These are phyloP conservation scores for Stegostoma tigrinum DNA, from an alignment of 2,113 vertebrate species.

Conservation along the genomic window DNA sequence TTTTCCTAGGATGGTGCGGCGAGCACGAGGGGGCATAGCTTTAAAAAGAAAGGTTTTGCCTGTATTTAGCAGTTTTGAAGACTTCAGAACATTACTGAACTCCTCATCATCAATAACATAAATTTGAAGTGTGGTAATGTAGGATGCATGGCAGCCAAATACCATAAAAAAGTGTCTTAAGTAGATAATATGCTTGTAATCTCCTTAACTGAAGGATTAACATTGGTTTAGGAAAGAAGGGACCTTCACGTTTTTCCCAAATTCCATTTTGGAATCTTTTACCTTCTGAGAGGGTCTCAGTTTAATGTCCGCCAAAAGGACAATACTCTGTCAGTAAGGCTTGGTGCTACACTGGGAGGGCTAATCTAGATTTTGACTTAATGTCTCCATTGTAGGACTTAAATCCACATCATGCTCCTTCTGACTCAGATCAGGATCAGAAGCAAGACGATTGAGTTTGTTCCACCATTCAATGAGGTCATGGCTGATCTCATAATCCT, in stretches of 20 bases:
- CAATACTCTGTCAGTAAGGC: neutral
- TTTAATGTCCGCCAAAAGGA: neutral
- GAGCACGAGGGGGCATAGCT: too few relatives aligned
- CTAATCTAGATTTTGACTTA: neutral
- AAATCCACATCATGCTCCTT: neutral
- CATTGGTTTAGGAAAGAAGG: neutral
- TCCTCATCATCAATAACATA: too few relatives aligned
- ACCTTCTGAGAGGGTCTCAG: neutral
- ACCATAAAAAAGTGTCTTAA: neutral
- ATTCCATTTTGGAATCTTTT: neutral
- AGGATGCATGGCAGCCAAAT: neutral
- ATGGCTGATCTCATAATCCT: too few relatives aligned
- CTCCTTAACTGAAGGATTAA: neutral
- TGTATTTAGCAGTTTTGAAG: neutral
- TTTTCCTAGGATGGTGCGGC: too few relatives aligned
- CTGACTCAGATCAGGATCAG: neutral
- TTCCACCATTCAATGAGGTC: too few relatives aligned
- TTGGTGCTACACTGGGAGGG: neutral
- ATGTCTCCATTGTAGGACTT: neutral
- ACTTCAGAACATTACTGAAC: neutral
- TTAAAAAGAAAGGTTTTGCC: neutral
- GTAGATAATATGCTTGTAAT: neutral
- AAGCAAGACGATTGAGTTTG: too few relatives aligned
- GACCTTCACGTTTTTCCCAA: neutral
- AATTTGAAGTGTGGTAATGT: neutral